Conservation (phyloP, 2,888 invertebrate genomes). For the Aleiodes leptofemur region DNA sequence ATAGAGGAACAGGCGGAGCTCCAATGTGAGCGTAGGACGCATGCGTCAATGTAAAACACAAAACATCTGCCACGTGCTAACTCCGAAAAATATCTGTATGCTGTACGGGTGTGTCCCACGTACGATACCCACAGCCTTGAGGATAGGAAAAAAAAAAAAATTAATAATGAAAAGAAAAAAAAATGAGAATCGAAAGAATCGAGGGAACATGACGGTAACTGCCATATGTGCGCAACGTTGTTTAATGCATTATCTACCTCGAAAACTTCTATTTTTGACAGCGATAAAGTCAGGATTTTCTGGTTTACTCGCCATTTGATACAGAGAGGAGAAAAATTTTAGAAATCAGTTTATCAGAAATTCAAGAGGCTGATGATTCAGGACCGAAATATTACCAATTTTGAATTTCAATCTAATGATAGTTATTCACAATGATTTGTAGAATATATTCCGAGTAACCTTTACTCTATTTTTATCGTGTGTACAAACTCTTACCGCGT, state of each 20-base stretch:
- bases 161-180: constrained; percentile 5
- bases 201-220: constrained; percentile 67
- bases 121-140: constrained; percentile 46
- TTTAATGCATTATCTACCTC: background rate
- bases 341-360: too few relatives aligned
- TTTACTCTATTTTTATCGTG: too few relatives aligned
- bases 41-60: constrained; percentile 62
- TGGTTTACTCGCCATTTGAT: too few relatives aligned
- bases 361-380: too few relatives aligned
- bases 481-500: too few relatives aligned
- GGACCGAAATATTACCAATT: too few relatives aligned
- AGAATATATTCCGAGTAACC: too few relatives aligned
- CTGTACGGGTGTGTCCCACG: constrained; percentile 59
- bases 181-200: constrained; percentile 58
- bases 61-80: constrained; percentile 70
- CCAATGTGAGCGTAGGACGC: constrained; percentile 47
- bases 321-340: too few relatives aligned
- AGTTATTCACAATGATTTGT: too few relatives aligned
- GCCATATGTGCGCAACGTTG: constrained; percentile 60
- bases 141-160: background rate
- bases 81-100: constrained; percentile 54
- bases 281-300: background rate
- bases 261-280: constrained; percentile 1
- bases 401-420: too few relatives aligned
- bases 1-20: constrained; percentile 35